These are phyloP conservation scores for Steinernema carpocapsae DNA, from an alignment of 2,888 invertebrate species.

Conservation along the genomic window DNA sequence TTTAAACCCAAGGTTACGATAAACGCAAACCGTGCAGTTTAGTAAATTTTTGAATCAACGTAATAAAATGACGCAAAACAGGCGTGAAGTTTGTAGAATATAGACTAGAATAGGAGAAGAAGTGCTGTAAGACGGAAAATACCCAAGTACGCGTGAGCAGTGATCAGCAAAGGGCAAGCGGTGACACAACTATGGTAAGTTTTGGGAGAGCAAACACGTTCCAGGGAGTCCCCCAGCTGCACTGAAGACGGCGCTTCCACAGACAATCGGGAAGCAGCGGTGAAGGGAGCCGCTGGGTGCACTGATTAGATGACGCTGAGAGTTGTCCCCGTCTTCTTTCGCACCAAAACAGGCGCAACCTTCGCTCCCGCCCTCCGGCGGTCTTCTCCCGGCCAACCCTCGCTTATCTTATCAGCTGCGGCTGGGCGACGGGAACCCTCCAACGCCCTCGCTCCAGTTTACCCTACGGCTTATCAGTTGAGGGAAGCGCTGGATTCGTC, in stretches of 20 bases:
- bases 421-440: conserved; percentile 24
- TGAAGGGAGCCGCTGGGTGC: background rate
- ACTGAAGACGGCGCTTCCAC: background rate
- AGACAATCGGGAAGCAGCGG: background rate
- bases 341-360: conserved; percentile 33
- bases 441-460: conserved; percentile 30
- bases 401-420: conserved; percentile 22
- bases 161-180: background rate
- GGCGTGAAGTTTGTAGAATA: background rate
- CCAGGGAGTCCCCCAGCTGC: background rate
- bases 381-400: background rate
- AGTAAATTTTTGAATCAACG: background rate
- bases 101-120: no score
- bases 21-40: no score
- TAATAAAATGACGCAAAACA: background rate
- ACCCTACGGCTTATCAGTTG: conserved; percentile 14
- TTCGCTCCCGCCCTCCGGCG: conserved; percentile 29
- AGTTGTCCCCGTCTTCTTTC: background rate
- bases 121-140: background rate
- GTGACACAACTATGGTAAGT: no score
- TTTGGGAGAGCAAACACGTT: background rate
- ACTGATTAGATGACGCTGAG: conserved; percentile 6
- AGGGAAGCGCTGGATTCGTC: background rate
- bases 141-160: background rate
- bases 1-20: background rate